Evolutionary conservation across 2,888 invertebrate genomes (phyloP), one percentile per base, ranked within the genome.

Genomic region (Scotopteryx bipunctaria): DNA sequence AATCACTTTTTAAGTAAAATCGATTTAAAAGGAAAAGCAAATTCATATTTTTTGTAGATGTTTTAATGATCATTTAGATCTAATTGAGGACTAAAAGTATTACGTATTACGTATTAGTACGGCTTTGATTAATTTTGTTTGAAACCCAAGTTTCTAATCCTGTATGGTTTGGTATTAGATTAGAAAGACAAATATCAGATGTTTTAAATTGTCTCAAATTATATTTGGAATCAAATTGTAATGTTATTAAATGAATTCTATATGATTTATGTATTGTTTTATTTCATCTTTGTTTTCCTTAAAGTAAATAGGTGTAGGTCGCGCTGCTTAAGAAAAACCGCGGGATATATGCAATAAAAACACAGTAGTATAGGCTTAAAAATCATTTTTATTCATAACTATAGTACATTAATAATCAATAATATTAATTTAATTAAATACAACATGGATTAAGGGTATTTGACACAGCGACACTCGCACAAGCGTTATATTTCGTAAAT

Each of bases 351-450:
- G n/a, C n/a, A n/a, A n/a, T n/a, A n/a, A n/a, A n/a, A n/a, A n/a
- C n/a, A n/a, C n/a, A n/a, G n/a, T n/a, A n/a, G n/a, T 3, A 69
- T 77, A 84, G 80, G 83, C 83, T 87, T 88, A 88, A 87, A 88
- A 88, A 88, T 86, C 87, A 83, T 76, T 83, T 82, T 86, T 87
- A 88, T 84, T 87, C 77, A 81, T 88, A 86, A 86, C 88, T 88
- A 88, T 88, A 75, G 80, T 88, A 88, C 86, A 87, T 86, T 86
- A 84, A 81, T 80, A 76, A 72, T 78, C 72, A 79, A 79, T 81
- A 74, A 78, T 84, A 83, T 78, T 80, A 83, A 57, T 59, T 82
- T 84, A 86, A 83, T 83, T 84, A 86, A 84, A 81, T 83, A 78
- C 75, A 80, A 78, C 79, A 80, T 83, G 80, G 73, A 71, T 79